Conservation (phyloP, 2,113 vertebrate species). For the Engraulis encrasicolus region DNA sequence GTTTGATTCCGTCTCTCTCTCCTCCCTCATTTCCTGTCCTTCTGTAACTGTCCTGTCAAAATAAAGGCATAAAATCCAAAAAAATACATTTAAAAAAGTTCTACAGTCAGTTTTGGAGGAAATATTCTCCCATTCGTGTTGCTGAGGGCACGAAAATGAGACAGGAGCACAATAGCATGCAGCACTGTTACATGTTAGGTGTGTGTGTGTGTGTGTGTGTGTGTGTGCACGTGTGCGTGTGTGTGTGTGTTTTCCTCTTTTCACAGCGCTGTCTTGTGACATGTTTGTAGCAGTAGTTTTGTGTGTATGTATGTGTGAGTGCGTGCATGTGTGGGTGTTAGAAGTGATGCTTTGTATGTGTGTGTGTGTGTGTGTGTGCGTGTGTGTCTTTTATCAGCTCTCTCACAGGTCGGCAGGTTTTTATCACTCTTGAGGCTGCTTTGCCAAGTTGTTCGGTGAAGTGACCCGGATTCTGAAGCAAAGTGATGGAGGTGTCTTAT, state of each 20-base stretch:
- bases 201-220: constrained; percentile 18
- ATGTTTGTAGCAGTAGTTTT: constrained; percentile 10
- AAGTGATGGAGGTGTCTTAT: constrained; percentile 72
- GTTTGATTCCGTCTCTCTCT: too few relatives aligned
- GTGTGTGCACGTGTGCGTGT: constrained; percentile 13
- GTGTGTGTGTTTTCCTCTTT: neutral
- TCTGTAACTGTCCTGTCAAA: too few relatives aligned
- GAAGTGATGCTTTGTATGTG: neutral
- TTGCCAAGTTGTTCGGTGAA: constrained; percentile 67
- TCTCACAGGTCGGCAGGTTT: constrained; percentile 47
- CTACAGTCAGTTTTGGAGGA: neutral
- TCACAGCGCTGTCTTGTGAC: constrained; percentile 17
- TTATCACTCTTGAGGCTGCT: constrained; percentile 62
- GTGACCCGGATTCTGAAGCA: constrained; percentile 74
- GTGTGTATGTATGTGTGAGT: neutral
- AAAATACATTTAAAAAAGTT: too few relatives aligned
- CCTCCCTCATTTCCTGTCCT: too few relatives aligned
- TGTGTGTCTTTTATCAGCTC: constrained; percentile 51
- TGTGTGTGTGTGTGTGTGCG: constrained; percentile 16
- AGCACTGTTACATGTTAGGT: constrained; percentile 26
- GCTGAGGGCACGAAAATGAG: neutral
- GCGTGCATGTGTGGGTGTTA: neutral
- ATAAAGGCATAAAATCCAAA: too few relatives aligned
- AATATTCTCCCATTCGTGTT: neutral
- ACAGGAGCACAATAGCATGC: constrained; percentile 19